Evolutionary conservation across 2,888 invertebrate genomes (phyloP).

Genomic region (Leptinotarsa haldemani): DNA sequence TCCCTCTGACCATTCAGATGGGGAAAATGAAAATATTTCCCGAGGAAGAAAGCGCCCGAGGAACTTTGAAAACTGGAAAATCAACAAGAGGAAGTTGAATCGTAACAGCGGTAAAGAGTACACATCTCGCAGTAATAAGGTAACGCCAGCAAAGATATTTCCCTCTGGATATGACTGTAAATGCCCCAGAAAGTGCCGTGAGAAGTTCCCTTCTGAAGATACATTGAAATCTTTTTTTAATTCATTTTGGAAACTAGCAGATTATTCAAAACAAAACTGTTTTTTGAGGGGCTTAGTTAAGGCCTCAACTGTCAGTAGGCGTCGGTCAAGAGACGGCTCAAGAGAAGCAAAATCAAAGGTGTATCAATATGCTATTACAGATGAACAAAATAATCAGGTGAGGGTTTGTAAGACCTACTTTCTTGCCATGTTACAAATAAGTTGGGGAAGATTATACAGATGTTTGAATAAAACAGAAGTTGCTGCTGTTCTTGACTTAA

Average conservation of each 20-base stretch:
- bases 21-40: background rate
- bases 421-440: slow-evolving; percentile 19
- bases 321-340: slow-evolving; percentile 46
- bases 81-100: slow-evolving; percentile 9
- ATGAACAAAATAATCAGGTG: slow-evolving; percentile 30
- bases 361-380: slow-evolving; percentile 35
- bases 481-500: background rate
- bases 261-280: slow-evolving; percentile 46
- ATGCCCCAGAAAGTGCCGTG: slow-evolving; percentile 47
- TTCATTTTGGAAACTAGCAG: slow-evolving; percentile 42
- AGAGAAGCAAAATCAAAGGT: slow-evolving; percentile 34
- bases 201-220: slow-evolving; percentile 31
- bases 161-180: slow-evolving; percentile 1
- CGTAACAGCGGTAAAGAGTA: slow-evolving; percentile 22
- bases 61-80: slow-evolving; percentile 16
- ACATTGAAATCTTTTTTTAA: slow-evolving; percentile 42
- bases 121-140: slow-evolving; percentile 8
- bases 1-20: too few relatives aligned
- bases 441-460: slow-evolving; percentile 18
- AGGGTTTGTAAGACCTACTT: slow-evolving; percentile 43
- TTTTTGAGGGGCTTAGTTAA: slow-evolving; percentile 46
- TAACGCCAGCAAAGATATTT: slow-evolving; percentile 35
- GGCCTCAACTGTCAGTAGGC: slow-evolving; percentile 41
- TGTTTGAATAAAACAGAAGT: slow-evolving; percentile 8
- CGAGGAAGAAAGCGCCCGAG: slow-evolving; percentile 12